A percentile compares a stretch with the other conserved stretches of the same genome.
Conservation (phyloP, 2,113 vertebrate genomes). For the Mastomys coucha region DNA sequence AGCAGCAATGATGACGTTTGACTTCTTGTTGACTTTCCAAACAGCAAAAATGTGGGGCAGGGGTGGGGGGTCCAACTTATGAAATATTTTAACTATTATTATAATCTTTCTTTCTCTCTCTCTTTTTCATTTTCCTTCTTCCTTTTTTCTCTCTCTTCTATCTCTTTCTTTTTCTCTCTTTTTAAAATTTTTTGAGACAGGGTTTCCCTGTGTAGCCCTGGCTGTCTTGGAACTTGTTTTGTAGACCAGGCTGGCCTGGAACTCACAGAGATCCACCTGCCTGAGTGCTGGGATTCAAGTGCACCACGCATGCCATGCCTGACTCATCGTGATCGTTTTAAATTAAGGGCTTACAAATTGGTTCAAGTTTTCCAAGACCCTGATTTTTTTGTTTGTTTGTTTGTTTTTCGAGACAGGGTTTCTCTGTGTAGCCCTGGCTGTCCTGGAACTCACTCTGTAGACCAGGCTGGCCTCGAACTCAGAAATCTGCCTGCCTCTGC, state of each 20-base stretch:
- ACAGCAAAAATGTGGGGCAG: not conserved
- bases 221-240: not conserved
- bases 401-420: no score
- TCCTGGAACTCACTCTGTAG: no score
- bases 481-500: no score
- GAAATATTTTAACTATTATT: constrained; percentile 43
- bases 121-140: not conserved
- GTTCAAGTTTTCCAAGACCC: not conserved
- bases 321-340: not conserved
- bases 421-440: no score
- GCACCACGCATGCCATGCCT: not conserved
- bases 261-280: not conserved
- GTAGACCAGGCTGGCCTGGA: not conserved
- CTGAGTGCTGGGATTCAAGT: not conserved
- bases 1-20: fast-evolving
- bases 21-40: not conserved
- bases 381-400: no score
- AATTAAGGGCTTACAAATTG: constrained; percentile 30
- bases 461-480: no score
- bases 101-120: not conserved
- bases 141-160: no score
- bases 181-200: not conserved
- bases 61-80: not conserved
- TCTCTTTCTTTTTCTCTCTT: not conserved
- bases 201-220: not conserved